Evolutionary conservation across 2,888 invertebrate genomes (phyloP).

Genomic region (Cinara cedri): DNA sequence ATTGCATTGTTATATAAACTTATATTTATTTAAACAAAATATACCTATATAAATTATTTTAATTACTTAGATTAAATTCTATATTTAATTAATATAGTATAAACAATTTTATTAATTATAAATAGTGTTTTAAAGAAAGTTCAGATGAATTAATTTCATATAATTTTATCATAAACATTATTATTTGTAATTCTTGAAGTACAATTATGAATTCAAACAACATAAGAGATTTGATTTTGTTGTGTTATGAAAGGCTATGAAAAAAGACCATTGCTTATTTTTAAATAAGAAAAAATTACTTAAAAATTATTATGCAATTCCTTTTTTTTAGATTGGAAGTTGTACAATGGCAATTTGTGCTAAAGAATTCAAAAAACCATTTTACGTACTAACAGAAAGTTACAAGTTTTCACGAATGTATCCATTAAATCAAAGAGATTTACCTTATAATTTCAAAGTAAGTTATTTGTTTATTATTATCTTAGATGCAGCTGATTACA

Average conservation of each 20-base stretch:
- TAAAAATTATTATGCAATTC: constrained; percentile 15
- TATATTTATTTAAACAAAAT: background rate
- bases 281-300: background rate
- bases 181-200: too few relatives aligned
- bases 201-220: too few relatives aligned
- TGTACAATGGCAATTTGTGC: constrained; percentile 86
- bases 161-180: too few relatives aligned
- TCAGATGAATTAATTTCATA: too few relatives aligned
- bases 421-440: constrained; percentile 89
- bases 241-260: too few relatives aligned
- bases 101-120: too few relatives aligned
- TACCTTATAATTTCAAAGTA: constrained; percentile 88
- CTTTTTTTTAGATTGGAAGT: constrained; percentile 75
- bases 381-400: constrained; percentile 95
- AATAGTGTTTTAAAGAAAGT: too few relatives aligned
- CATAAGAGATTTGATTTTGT: too few relatives aligned
- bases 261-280: too few relatives aligned
- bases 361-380: constrained; percentile 88
- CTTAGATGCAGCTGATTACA: background rate
- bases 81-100: too few relatives aligned
- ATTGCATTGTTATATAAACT: background rate
- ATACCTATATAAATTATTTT: background rate
- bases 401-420: constrained; percentile 95
- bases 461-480: constrained; percentile 58
- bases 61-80: too few relatives aligned